Evolutionary conservation across 1,140 invertebrate genomes (phyloP).

Genomic region (Cydia fagiglandana): DNA sequence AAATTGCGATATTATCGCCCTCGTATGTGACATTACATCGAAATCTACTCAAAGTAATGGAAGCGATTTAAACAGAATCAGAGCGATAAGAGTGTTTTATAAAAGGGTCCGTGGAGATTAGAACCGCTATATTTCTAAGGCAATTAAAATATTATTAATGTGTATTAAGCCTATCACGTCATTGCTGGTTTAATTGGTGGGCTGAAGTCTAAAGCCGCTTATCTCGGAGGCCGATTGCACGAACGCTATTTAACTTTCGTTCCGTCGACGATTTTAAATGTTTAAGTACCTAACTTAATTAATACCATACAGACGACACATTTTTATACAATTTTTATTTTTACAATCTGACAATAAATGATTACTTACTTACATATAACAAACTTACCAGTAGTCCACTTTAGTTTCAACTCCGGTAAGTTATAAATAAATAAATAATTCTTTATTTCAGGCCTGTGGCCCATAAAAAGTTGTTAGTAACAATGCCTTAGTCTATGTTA

Average conservation of each 20-base stretch:
- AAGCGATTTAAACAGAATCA: conserved; percentile 70
- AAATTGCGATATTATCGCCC: conserved; percentile 73
- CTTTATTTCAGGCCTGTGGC: too few species aligned
- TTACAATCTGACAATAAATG: too few species aligned
- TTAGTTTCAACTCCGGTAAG: background rate
- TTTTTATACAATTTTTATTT: too few species aligned
- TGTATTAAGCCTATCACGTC: conserved; percentile 25
- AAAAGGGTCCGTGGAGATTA: conserved; percentile 25
- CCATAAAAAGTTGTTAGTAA: too few species aligned
- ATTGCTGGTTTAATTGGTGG: conserved; percentile 18
- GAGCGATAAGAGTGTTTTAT: conserved; percentile 39
- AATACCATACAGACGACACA: background rate
- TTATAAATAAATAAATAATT: too few species aligned
- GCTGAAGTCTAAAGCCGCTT: conserved; percentile 20
- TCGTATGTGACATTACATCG: conserved; percentile 74
- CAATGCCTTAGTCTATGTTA: too few species aligned
- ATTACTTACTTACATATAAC: too few species aligned
- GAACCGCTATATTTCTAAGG: conserved; percentile 22
- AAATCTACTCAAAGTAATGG: conserved; percentile 78
- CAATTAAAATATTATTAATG: conserved; percentile 30
- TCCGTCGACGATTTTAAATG: background rate
- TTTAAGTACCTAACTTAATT: background rate
- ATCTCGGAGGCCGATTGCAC: conserved; percentile 13
- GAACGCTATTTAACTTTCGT: conserved; percentile 19
- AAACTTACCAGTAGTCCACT: background rate